Conservation (phyloP, 1,140 invertebrate species). For the Drosophila obscura region DNA sequence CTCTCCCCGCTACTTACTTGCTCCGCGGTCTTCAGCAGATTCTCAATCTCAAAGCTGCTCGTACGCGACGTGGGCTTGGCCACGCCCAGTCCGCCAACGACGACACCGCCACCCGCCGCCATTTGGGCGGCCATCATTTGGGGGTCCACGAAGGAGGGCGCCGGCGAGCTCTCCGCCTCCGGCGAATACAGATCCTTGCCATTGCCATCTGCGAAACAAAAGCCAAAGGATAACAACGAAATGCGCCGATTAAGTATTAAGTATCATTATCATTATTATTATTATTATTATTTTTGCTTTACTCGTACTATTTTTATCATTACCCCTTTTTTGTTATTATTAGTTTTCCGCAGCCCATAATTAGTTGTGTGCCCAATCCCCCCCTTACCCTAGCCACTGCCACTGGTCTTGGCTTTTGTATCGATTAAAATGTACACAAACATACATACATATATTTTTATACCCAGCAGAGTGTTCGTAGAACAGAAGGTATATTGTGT, state of each 20-base stretch:
- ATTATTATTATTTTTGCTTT: constrained; percentile 23
- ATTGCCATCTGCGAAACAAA: constrained; percentile 69
- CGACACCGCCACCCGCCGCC: constrained; percentile 49
- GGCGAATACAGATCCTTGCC: constrained; percentile 89
- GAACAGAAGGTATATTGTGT: too few species aligned
- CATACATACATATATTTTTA: too few species aligned
- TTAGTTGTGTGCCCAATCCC: constrained; percentile 50
- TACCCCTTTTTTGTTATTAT: constrained; percentile 31
- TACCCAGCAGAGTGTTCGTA: too few species aligned
- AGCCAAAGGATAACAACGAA: constrained; percentile 12
- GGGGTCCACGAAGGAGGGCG: constrained; percentile 83
- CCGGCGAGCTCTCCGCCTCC: constrained; percentile 86
- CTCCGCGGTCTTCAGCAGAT: constrained; percentile 91
- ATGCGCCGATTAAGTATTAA: constrained; percentile 39
- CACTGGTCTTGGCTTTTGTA: constrained; percentile 2
- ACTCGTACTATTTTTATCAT: constrained; percentile 14
- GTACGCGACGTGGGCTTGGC: constrained; percentile 90
- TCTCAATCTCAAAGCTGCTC: constrained; percentile 96
- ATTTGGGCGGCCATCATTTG: constrained; percentile 60
- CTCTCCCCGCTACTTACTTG: constrained; percentile 80
- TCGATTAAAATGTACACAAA: constrained; percentile 25
- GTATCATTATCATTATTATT: constrained; percentile 62
- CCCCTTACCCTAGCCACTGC: not conserved
- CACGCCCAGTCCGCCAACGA: constrained; percentile 61
- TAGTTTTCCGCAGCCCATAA: constrained; percentile 34